Base-by-base conservation (phyloP, 2,113 vertebrate genomes). In the Pseudorhombus dupliciocellatus region DNA sequence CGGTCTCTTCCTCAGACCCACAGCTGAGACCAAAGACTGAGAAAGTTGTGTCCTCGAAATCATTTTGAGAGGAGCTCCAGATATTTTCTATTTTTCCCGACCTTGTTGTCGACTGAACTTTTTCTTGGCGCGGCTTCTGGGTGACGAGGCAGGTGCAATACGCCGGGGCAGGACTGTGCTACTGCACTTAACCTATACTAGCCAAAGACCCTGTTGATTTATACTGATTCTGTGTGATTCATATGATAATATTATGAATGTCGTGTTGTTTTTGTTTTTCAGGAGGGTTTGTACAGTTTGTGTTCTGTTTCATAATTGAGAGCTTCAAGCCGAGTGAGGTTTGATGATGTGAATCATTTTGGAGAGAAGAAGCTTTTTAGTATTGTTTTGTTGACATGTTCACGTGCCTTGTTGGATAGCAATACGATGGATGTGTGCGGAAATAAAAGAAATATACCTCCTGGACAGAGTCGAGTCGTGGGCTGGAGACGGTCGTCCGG, bases 321-420 rank as follows among this genome's bases (percentile, higher is more conserved):
- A 28, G 46, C 65, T 31, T 81, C 66, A 66, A 83, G 50, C 81
- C 76, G 59, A 60, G 51, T 54, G n/a, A 65, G 55, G 56, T 74
- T 75, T 80, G 57, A 70, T 67, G 70, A 70, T 70, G 70, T 81
- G 44, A 73, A 79, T 80, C 31, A 22, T 76, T 76, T 74, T 55
- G 53, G 52, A 54, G 51, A 62, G 22, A 65, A 54, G 68, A 65
- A 58, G 52, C 57, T 69, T 80, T 80, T 55, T 66, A 66, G 26
- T 84, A 57, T 78, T 59, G 59, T 80, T 69, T 11, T 66, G 34
- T 70, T 63, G 66, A 75, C 61, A 24, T 70, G 73, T 84, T 64
- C 37, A 77, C 66, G 90, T 91, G 88, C 87, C 88, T 91, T 88
- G 82, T 86, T 37, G 53, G 52, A 83, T 34, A 76, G 79, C 63